A percentile compares a stretch with the other conserved stretches of the same genome.
Conservation (phyloP, 2,888 invertebrate species). For the Cantharis flavilabris region DNA sequence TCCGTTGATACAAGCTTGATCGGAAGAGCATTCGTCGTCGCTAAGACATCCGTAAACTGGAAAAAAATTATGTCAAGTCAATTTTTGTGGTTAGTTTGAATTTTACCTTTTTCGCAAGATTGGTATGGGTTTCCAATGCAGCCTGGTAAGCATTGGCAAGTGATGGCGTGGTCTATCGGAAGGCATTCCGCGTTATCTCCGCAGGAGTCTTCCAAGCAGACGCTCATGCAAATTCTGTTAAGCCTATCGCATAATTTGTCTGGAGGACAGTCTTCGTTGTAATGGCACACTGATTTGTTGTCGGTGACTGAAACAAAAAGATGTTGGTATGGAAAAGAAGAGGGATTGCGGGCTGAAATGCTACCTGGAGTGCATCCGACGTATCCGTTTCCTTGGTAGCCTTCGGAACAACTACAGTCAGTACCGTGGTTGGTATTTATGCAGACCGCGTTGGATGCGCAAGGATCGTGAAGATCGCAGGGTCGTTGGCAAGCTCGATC, state of each 20-base stretch:
- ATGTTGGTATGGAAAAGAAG: neutral
- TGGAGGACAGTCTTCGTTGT: constrained; percentile 90
- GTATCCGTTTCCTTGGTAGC: constrained; percentile 85
- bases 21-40: constrained; percentile 72
- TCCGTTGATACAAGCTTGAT: constrained; percentile 78
- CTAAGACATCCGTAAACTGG: constrained; percentile 71
- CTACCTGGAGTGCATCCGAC: constrained; percentile 80
- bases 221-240: constrained; percentile 82
- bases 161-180: constrained; percentile 74
- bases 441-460: constrained; percentile 82
- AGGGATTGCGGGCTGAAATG: neutral
- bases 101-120: constrained; percentile 59
- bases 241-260: constrained; percentile 82
- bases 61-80: neutral
- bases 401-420: constrained; percentile 84
- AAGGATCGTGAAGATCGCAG: constrained; percentile 84
- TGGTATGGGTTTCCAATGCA: constrained; percentile 78
- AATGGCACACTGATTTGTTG: constrained; percentile 74
- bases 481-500: constrained; percentile 84
- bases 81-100: neutral
- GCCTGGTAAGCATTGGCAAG: constrained; percentile 76
- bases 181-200: constrained; percentile 82
- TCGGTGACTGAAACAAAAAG: constrained; percentile 39
- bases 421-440: constrained; percentile 86
- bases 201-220: constrained; percentile 78